Evolutionary conservation across 1,140 invertebrate genomes (phyloP), one percentile per base, ranked within the genome.

Genomic region (Elysia chlorotica): DNA sequence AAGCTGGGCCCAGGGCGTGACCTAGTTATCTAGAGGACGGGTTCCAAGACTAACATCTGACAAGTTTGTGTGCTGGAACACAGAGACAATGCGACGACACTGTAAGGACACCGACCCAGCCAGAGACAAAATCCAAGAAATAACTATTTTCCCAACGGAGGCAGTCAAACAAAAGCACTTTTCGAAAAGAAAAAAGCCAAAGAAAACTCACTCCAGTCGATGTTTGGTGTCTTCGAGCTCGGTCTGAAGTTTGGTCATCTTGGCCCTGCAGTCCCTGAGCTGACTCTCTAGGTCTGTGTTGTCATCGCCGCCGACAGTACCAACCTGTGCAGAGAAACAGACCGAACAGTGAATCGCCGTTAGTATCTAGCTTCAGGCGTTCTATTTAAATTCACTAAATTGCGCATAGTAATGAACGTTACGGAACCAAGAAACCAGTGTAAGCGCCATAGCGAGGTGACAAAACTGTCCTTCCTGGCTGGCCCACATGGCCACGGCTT

Each of bases 161-260:
- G n/a, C n/a, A n/a, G n/a, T n/a, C n/a, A n/a, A n/a, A n/a, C n/a
- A n/a, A n/a, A n/a, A n/a, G n/a, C n/a, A n/a, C n/a, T n/a, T n/a
- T n/a, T n/a, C n/a, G n/a, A n/a, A n/a, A n/a, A n/a, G n/a, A n/a
- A n/a, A n/a, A n/a, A n/a, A n/a, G n/a, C n/a, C n/a, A n/a, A n/a
- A n/a, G n/a, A n/a, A n/a, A n/a, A 67, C 65, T 54, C 1, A 67
- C 65, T 67, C 65, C 17, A 67, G 30, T 30, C 56, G 53, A n/a
- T 67, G 53, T 28, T 41, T 38, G 25, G 23, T 25, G 10, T 67
- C 41, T 31, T 67, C 65, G 17, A 67, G 23, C 5, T 67, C 41
- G 4, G 31, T 17, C 25, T 54, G 21, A 2, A 36, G 17, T 33
- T 67, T 53, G 28, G 53, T 67, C 2, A 48, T n/a, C 30, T 67